phyloP scores from a whole-genome alignment of 2,113 vertebrate genomes.

The Uria aalge region DNA sequence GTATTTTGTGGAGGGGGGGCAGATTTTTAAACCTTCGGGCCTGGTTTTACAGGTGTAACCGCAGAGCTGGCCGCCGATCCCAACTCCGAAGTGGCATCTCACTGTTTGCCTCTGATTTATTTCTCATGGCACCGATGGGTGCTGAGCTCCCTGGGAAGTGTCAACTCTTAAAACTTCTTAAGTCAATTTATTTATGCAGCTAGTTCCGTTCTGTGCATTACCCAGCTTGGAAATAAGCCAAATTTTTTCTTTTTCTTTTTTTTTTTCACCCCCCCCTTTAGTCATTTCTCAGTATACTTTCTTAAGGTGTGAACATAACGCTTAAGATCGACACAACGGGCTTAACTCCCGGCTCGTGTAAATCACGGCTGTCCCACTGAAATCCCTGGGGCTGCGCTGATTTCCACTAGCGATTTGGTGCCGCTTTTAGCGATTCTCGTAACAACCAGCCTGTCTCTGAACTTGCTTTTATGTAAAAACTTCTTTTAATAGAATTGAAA shows the following conservation, averaged over 20 bases:
- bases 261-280: background rate
- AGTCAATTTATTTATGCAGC: background rate
- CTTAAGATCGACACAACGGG: fast-evolving
- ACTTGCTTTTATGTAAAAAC: background rate
- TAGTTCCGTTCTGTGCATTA: background rate
- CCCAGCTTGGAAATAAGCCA: background rate
- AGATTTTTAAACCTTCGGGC: background rate
- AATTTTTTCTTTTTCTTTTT: background rate
- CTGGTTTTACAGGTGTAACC: fast-evolving
- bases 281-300: background rate
- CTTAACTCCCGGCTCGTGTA: background rate
- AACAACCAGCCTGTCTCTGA: background rate
- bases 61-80: background rate
- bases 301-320: background rate
- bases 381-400: background rate
- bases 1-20: background rate
- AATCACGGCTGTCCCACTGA: background rate
- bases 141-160: background rate
- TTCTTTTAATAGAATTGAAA: background rate
- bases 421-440: background rate
- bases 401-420: background rate
- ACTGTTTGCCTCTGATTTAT: background rate
- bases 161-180: background rate
- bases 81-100: background rate
- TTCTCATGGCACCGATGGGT: fast-evolving